Base-by-base conservation (phyloP, 2,113 vertebrate genomes). In the Sialia sialis region DNA sequence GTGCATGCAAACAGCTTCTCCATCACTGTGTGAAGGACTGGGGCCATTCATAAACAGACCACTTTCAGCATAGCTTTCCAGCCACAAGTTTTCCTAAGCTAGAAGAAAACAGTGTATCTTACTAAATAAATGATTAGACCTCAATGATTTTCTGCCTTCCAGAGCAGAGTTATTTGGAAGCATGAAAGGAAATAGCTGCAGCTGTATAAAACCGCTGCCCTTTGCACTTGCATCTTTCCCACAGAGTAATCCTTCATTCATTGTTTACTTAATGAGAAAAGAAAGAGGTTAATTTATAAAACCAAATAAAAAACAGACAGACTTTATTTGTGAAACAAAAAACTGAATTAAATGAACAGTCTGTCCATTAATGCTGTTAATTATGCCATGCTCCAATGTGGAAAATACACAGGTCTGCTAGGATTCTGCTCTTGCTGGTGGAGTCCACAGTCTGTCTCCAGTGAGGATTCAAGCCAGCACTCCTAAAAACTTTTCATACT, bases 141-240 rank as follows among this genome's bases (percentile, higher is more conserved):
- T 92, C 92, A 97, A 94, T 89, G 96, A 96, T 96, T 97, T 97
- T 97, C 97, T 97, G 96, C 92, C 82, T 83, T 86, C 72, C 41
- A 39, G 56, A 95, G 78, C 80, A 63, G 88, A 96, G 78, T 91
- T 93, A 93, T 92, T 94, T 94, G 91, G 92, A 93, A 86, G 81
- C 66, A 48, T 75, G 70, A 80, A 84, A 93, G 93, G 90, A 87
- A 96, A 92, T 92, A 84, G 86, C 75, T 88, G 62, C 64, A 76
- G 59, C 89, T 95, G 93, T 97, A 91, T 62, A 84, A 94, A 97
- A 89, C 94, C 46, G 26, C 95, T 93, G 90, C 93, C 94, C 92
- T 97, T 89, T 91, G 70, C 44, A 79, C 70, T 95, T 95, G 74
- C 70, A 34, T 94, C 69, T 79, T 84, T 91, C 86, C 94, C 68